A percentile compares a stretch with the other conserved stretches of the same genome.
Conservation (phyloP, 2,113 vertebrate species). For the Brachionichthys hirsutus region DNA sequence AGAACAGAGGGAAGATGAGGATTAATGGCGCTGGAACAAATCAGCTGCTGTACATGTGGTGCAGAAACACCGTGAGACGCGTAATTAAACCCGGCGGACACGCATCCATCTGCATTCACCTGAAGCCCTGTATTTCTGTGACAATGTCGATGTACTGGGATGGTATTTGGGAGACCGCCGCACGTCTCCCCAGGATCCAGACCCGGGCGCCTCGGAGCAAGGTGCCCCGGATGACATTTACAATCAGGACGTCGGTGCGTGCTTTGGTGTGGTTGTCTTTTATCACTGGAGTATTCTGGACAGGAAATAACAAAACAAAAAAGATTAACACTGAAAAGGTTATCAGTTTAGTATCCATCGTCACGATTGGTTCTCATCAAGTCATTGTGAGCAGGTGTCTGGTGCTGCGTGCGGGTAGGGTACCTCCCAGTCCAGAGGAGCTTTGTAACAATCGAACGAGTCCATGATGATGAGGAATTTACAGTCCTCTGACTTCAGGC, state of each 20-base stretch:
- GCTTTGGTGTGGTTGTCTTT: constrained; percentile 36
- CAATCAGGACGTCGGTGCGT: constrained; percentile 57
- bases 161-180: constrained; percentile 63
- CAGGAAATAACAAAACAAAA: background rate
- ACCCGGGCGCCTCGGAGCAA: constrained; percentile 56
- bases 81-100: background rate
- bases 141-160: constrained; percentile 42
- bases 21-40: background rate
- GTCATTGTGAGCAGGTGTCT: background rate
- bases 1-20: background rate
- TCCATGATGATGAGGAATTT: constrained; percentile 73
- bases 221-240: constrained; percentile 70
- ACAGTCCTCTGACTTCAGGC: constrained; percentile 53
- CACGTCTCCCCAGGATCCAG: constrained; percentile 70
- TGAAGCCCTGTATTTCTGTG: constrained; percentile 73
- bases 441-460: constrained; percentile 67
- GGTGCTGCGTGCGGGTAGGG: background rate
- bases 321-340: background rate
- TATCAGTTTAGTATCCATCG: too few species aligned
- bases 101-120: constrained; percentile 33
- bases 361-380: too few species aligned
- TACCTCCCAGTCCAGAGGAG: constrained; percentile 69
- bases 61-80: too few species aligned
- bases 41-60: too few species aligned
- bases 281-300: constrained; percentile 52